Evolutionary conservation across 2,888 invertebrate species (phyloP).

Genomic region (Cylloceria caligata): DNA sequence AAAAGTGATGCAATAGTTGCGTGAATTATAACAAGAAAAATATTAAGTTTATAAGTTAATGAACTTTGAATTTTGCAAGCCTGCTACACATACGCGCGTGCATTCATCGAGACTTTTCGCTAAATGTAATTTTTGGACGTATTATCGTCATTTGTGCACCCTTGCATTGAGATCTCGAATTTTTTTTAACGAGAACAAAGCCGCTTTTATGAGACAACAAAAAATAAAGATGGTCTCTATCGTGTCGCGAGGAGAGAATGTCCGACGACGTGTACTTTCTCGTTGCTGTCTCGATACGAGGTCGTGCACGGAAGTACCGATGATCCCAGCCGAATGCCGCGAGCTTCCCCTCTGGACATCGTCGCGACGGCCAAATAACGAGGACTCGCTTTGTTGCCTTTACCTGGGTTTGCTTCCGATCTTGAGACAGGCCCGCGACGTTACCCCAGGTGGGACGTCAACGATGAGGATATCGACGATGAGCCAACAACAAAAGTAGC

Average conservation of each 20-base stretch:
- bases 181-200: no score
- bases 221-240: not conserved
- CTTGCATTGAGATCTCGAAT: no score
- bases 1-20: no score
- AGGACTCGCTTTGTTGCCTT: conserved; percentile 62
- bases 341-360: conserved; percentile 53
- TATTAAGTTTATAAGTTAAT: no score
- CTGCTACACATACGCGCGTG: no score
- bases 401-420: conserved; percentile 57
- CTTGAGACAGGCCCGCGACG: conserved; percentile 61
- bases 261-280: conserved; percentile 25
- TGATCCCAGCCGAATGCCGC: conserved; percentile 44
- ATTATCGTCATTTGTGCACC: no score
- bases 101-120: no score
- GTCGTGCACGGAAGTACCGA: conserved; percentile 28
- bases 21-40: no score
- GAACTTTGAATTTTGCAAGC: no score
- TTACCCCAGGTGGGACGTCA: conserved; percentile 56
- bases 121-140: no score
- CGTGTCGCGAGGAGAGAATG: not conserved
- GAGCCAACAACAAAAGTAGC: conserved; percentile 42
- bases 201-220: no score
- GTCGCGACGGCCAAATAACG: conserved; percentile 28
- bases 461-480: conserved; percentile 51
- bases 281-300: conserved; percentile 31